Base-by-base conservation (phyloP, 1,140 invertebrate species). In the Anadara kagoshimensis region DNA sequence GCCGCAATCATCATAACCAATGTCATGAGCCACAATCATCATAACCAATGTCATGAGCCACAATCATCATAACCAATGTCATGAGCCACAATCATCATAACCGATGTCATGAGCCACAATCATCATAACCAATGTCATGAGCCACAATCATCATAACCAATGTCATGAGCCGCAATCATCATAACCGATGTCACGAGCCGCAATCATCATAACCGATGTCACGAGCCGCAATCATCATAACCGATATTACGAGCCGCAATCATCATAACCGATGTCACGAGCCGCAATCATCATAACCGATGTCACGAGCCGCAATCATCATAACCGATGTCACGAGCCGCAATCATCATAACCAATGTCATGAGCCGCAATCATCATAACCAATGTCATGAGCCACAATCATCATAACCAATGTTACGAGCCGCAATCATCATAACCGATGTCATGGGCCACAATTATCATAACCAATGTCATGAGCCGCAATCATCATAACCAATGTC, bases 121-220 rank as follows among this genome's bases (percentile, higher is more conserved):
- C 45, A n/a, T 8, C 45, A 14, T 51, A n/a, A 75, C 20, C 18
- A 61, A 20, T 65, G 43, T 18, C 29, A 69, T 16, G 67, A 26
- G 14, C 45, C 36, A 20, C 47, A 53, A 20, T 53, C 45, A n/a
- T 8, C 45, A 14, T 51, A n/a, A 75, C 20, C 18, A 61, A 20
- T 65, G 43, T 18, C 29, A 69, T 16, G 67, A 26, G 14, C 45
- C 36, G 11, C 47, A 53, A 20, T 53, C 45, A n/a, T 8, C 45
- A 14, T 51, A n/a, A n/a, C n/a, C n/a, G n/a, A 20, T 65, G 43
- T 18, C 29, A 69, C 11, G 67, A 26, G 14, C 45, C 36, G 11
- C 47, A 53, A 20, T 53, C 45, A n/a, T 8, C 45, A 14, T 51
- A n/a, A n/a, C n/a, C n/a, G n/a, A 20, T 65, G 43, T 18, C 29